Conservation (phyloP, 2,113 vertebrate genomes). For the Regulus satrapa region DNA sequence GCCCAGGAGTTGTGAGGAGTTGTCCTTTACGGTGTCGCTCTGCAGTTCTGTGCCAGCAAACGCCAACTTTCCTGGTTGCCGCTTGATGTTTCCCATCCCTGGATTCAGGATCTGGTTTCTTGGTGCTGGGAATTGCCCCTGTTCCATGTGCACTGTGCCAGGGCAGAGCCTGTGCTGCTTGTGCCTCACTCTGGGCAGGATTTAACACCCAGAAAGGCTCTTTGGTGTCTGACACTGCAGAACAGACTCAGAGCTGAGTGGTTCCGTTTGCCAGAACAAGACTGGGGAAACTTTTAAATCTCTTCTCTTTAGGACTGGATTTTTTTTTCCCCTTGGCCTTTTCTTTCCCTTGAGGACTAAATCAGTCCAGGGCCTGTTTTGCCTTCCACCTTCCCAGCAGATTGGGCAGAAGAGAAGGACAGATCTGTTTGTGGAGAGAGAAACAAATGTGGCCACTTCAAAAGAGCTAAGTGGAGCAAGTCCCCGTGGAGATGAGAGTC, state of each 20-base stretch:
- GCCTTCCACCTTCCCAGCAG: background rate
- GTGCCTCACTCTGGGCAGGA: background rate
- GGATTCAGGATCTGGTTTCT: background rate
- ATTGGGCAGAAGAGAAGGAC: background rate
- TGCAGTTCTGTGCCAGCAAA: background rate
- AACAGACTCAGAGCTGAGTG: background rate
- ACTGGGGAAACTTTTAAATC: background rate
- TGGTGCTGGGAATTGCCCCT: background rate
- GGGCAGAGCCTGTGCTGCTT: background rate
- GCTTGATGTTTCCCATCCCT: background rate
- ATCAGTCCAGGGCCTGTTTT: background rate
- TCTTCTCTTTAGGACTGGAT: background rate
- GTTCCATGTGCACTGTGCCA: fast-evolving
- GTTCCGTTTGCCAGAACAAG: background rate
- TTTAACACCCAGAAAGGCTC: background rate
- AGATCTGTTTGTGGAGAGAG: background rate
- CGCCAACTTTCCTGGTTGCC: background rate
- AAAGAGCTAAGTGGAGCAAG: background rate
- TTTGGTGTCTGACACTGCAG: fast-evolving
- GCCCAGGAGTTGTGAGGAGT: background rate
- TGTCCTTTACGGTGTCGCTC: background rate
- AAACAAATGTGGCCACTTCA: background rate
- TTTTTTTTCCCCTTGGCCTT: background rate
- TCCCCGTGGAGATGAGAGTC: background rate
- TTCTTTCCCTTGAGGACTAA: background rate